Percentiles rank a stretch among this genome's conserved stretches.
Conservation (phyloP, 2,888 invertebrate genomes). For the Diarsia rubi region DNA sequence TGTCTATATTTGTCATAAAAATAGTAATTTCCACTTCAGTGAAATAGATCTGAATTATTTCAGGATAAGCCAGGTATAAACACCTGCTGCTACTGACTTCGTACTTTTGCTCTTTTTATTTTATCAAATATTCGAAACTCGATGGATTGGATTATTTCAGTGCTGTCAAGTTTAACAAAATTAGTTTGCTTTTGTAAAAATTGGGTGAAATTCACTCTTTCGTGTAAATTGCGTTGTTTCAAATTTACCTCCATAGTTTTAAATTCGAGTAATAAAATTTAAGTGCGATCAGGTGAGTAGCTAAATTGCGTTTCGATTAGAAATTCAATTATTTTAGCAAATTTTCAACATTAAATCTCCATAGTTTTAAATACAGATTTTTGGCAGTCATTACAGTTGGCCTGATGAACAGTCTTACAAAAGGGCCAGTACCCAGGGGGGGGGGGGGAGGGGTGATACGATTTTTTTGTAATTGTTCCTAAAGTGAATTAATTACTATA, state of each 20-base stretch:
- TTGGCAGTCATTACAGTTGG: background rate
- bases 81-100: background rate
- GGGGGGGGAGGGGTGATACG: background rate
- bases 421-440: background rate
- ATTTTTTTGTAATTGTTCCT: background rate
- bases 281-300: conserved; percentile 11
- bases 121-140: background rate
- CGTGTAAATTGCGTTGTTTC: background rate
- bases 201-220: background rate
- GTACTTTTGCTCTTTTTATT: background rate
- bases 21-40: background rate
- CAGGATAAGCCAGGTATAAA: background rate
- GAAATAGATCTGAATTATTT: background rate
- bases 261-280: conserved; percentile 16
- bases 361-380: background rate
- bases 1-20: background rate
- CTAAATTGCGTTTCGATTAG: conserved; percentile 28
- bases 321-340: background rate
- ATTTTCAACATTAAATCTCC: background rate
- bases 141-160: conserved; percentile 13
- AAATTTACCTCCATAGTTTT: conserved; percentile 14
- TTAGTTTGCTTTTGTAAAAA: conserved; percentile 20
- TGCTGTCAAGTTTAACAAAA: conserved; percentile 9
- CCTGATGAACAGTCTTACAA: background rate
- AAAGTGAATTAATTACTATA: background rate